These are phyloP conservation scores for Macrobrachium nipponense DNA, from an alignment of 1,140 invertebrate species.

Conservation along the genomic window DNA sequence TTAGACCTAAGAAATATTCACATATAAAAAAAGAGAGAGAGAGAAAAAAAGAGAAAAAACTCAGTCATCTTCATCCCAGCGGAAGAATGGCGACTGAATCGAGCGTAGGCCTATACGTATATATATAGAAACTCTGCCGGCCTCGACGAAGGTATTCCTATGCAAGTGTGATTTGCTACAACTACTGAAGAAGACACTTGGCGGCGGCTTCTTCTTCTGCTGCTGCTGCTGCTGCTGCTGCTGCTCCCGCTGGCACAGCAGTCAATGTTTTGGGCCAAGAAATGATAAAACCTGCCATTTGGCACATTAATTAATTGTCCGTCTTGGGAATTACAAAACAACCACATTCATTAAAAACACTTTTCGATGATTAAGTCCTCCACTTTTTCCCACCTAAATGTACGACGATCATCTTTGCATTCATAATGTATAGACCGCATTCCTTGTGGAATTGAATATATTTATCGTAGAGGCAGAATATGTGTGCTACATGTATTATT, in stretches of 20 bases:
- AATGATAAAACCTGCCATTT: slow-evolving; percentile 43
- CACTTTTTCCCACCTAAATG: not conserved
- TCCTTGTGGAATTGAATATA: too few relatives aligned
- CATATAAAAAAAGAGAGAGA: not conserved
- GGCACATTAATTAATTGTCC: slow-evolving; percentile 45
- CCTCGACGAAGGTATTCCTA: too few relatives aligned
- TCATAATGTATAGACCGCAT: too few relatives aligned
- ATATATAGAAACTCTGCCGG: too few relatives aligned
- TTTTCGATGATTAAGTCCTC: not conserved
- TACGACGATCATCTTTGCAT: not conserved
- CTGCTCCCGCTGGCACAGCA: not conserved
- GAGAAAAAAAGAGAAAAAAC: not conserved
- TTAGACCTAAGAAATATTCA: not conserved
- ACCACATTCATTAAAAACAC: too few relatives aligned
- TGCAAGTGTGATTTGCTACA: not conserved
- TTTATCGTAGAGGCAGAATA: too few relatives aligned
- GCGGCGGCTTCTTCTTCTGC: too few relatives aligned
- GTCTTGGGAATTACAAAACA: slow-evolving; percentile 1
- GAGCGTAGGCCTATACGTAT: too few relatives aligned
- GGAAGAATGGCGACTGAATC: too few relatives aligned
- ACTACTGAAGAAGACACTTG: not conserved
- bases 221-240: too few relatives aligned
- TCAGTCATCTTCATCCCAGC: too few relatives aligned
- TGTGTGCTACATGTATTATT: too few relatives aligned
- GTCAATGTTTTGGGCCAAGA: slow-evolving; percentile 10